phyloP scores from a whole-genome alignment of 1,140 invertebrate genomes.

The Medauroidea extradentata region DNA sequence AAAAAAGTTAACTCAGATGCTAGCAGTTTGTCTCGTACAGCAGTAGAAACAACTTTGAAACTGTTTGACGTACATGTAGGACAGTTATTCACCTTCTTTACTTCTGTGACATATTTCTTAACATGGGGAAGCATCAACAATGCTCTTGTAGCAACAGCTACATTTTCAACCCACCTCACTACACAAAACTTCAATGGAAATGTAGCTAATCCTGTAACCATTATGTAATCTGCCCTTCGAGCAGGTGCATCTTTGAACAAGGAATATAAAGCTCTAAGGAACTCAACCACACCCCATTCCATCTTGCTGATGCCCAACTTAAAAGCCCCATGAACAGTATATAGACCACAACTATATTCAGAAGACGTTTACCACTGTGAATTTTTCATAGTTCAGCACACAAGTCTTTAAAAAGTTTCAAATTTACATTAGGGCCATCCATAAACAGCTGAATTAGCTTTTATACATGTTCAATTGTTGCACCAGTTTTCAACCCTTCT shows the following conservation, averaged over 20 bases:
- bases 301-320: neutral
- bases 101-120: too few relatives aligned
- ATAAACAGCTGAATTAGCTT: slow-evolving; percentile 10
- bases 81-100: too few relatives aligned
- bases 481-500: slow-evolving; percentile 1
- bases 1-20: too few relatives aligned
- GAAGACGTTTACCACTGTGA: slow-evolving; percentile 1
- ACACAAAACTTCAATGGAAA: neutral
- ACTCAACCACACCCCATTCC: neutral
- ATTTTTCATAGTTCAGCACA: too few relatives aligned
- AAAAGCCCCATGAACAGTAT: slow-evolving; percentile 6
- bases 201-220: neutral
- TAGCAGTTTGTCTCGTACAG: too few relatives aligned
- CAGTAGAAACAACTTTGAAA: too few relatives aligned
- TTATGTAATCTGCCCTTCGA: neutral
- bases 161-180: too few relatives aligned
- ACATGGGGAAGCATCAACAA: too few relatives aligned
- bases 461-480: neutral
- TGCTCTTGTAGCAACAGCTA: too few relatives aligned
- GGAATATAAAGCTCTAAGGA: neutral
- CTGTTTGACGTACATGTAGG: too few relatives aligned
- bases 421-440: slow-evolving; percentile 23
- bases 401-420: neutral
- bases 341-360: slow-evolving; percentile 23
- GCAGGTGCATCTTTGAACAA: neutral